These are phyloP conservation scores for Gallinago nigripennis DNA, from an alignment of 2,797 vertebrate species.

Conservation along the genomic window DNA sequence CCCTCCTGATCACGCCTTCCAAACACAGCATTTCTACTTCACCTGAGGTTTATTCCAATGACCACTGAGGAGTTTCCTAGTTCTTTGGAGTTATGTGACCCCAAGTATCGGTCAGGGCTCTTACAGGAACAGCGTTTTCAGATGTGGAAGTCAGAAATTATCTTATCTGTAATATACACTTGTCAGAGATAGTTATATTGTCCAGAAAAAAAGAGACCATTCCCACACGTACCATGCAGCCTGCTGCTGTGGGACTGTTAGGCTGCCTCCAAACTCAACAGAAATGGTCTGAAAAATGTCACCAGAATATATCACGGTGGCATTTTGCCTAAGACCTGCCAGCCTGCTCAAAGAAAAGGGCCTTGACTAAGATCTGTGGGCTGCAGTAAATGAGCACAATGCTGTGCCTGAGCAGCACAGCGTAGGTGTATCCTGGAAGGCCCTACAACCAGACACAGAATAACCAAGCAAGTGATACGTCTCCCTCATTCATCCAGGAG, in stretches of 20 bases:
- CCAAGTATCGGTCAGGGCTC: background rate
- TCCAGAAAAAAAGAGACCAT: background rate
- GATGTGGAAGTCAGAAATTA: background rate
- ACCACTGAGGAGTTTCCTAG: background rate
- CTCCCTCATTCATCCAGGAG: background rate
- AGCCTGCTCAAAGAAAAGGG: background rate
- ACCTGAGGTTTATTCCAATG: background rate
- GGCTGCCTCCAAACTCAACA: background rate
- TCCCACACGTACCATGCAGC: background rate
- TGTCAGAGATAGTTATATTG: no score
- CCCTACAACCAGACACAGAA: background rate
- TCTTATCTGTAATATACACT: background rate
- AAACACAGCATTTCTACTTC: background rate
- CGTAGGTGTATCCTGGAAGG: background rate
- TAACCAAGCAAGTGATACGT: background rate
- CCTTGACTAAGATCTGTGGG: background rate
- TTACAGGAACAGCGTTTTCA: background rate
- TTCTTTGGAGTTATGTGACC: background rate
- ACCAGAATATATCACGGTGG: background rate
- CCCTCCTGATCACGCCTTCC: background rate
- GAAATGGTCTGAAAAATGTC: background rate
- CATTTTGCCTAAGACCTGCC: background rate
- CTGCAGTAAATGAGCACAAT: rapidly evolving
- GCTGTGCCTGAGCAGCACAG: background rate
- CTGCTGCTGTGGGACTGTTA: background rate